Conservation (phyloP, 2,113 vertebrate genomes). For the Struthio camelus region DNA sequence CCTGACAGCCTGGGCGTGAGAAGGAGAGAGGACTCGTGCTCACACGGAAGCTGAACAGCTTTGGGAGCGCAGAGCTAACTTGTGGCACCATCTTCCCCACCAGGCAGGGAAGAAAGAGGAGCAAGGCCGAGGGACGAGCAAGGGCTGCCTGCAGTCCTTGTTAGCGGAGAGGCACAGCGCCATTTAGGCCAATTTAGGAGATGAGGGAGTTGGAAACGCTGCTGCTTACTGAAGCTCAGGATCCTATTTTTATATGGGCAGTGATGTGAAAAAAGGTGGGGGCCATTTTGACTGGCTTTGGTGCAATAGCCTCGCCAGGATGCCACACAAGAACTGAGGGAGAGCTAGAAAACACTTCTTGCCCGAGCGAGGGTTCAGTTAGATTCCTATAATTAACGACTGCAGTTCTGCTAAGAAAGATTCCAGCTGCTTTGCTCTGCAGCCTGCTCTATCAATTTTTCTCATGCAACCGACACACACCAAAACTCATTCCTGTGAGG, state of each 20-base stretch:
- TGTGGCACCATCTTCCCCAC: neutral
- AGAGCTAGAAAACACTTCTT: slow-evolving; percentile 29
- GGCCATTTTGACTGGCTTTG: neutral
- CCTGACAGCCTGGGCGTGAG: neutral
- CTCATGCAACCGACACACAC: neutral
- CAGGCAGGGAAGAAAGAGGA: neutral
- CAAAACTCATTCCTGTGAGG: slow-evolving; percentile 36
- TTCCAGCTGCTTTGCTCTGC: slow-evolving; percentile 63
- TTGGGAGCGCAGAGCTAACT: slow-evolving; percentile 4
- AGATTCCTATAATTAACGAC: slow-evolving; percentile 64
- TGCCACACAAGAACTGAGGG: slow-evolving; percentile 17
- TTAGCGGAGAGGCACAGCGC: neutral
- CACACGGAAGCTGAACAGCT: neutral
- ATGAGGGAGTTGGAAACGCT: neutral
- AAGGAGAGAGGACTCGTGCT: neutral
- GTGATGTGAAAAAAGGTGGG: neutral
- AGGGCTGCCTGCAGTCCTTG: neutral
- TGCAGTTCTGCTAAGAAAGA: slow-evolving; percentile 38
- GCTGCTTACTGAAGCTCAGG: neutral
- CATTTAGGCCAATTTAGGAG: neutral
- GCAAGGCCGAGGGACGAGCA: neutral
- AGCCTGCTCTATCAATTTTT: slow-evolving; percentile 57
- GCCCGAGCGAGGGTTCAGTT: slow-evolving; percentile 19
- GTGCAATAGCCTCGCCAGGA: neutral
- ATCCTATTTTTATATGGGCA: neutral